Percentiles rank a stretch among this genome's conserved stretches.
Conservation (phyloP, 2,888 invertebrate species). For the Selenia dentaria region DNA sequence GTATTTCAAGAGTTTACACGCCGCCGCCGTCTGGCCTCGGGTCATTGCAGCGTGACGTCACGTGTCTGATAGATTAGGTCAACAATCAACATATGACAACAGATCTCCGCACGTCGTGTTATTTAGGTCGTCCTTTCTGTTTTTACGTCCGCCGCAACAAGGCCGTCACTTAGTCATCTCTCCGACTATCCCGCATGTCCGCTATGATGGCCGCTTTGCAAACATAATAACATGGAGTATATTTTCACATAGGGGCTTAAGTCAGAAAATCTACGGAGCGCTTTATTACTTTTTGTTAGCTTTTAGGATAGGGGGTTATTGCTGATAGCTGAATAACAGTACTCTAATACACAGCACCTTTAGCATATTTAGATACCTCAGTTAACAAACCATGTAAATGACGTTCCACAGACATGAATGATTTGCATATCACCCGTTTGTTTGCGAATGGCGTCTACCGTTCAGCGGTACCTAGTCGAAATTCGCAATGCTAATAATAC, state of each 20-base stretch:
- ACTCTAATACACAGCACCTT: slow-evolving; percentile 4
- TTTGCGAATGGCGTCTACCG: slow-evolving; percentile 69
- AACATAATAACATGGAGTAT: slow-evolving; percentile 51
- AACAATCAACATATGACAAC: slow-evolving; percentile 46
- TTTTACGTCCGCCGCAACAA: slow-evolving; percentile 53
- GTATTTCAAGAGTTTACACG: slow-evolving; percentile 31
- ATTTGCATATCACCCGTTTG: slow-evolving; percentile 72
- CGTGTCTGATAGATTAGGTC: slow-evolving; percentile 55
- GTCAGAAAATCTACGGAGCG: slow-evolving; percentile 26
- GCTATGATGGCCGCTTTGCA: slow-evolving; percentile 56
- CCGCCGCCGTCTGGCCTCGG: slow-evolving; percentile 49
- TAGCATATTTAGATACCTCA: slow-evolving; percentile 36
- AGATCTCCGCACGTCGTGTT: slow-evolving; percentile 36
- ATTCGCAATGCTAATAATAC: slow-evolving; percentile 79
- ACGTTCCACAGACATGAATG: slow-evolving; percentile 52
- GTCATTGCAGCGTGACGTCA: slow-evolving; percentile 51
- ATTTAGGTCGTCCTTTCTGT: slow-evolving; percentile 51
- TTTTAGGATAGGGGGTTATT: slow-evolving; percentile 28
- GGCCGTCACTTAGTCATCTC: slow-evolving; percentile 55
- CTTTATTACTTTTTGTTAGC: slow-evolving; percentile 29
- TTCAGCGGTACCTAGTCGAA: slow-evolving; percentile 71
- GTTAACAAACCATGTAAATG: slow-evolving; percentile 55
- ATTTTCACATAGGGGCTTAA: slow-evolving; percentile 30
- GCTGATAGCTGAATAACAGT: slow-evolving; percentile 23
- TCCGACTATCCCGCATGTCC: slow-evolving; percentile 43